Conservation (phyloP, 2,797 vertebrate genomes). For the Ispidina picta region DNA sequence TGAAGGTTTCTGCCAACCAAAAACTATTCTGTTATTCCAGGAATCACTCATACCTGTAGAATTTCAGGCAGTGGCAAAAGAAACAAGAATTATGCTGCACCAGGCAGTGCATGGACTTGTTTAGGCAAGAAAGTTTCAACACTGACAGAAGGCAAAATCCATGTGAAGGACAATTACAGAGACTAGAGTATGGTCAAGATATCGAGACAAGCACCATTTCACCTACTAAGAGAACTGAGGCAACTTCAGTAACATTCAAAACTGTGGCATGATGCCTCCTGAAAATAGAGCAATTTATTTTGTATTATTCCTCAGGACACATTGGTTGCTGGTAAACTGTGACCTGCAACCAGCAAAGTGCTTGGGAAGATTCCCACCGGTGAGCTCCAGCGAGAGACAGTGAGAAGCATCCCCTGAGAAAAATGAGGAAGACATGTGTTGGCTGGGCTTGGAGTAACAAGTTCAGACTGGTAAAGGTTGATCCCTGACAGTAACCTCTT, state of each 20-base stretch:
- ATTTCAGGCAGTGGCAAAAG: not conserved
- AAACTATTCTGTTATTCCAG: not conserved
- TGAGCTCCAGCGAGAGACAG: not conserved
- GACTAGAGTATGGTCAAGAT: not conserved
- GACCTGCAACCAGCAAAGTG: fast-evolving
- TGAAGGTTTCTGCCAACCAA: not conserved
- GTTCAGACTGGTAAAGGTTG: not conserved
- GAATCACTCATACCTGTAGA: fast-evolving
- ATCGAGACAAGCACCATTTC: fast-evolving
- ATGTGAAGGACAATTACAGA: not conserved
- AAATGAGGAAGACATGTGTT: not conserved
- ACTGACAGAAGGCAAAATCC: not conserved
- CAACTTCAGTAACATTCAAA: not conserved
- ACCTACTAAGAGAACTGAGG: not conserved
- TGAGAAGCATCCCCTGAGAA: not conserved
- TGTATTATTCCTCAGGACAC: fast-evolving
- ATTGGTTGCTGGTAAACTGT: fast-evolving
- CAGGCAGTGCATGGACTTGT: not conserved
- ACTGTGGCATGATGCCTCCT: fast-evolving
- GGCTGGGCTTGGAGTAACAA: not conserved
- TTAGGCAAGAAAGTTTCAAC: not conserved
- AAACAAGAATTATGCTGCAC: not conserved
- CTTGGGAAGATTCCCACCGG: not conserved
- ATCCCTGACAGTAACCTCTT: not conserved
- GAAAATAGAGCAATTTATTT: not conserved